phyloP scores from a whole-genome alignment of 2,888 invertebrate genomes.

The Sinhomidia bicolor region DNA sequence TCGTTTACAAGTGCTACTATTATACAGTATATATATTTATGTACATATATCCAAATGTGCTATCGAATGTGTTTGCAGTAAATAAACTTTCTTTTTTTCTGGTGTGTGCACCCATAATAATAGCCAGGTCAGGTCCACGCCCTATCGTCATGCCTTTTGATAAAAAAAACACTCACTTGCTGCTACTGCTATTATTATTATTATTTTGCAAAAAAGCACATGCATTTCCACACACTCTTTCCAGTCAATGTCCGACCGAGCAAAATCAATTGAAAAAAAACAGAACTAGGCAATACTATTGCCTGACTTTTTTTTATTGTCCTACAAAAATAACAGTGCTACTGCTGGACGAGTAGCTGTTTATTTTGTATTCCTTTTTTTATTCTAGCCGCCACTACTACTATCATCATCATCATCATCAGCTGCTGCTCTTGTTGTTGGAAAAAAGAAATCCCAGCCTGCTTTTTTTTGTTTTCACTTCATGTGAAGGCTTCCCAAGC shows the following conservation, averaged over 20 bases:
- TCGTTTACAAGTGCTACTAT: not conserved
- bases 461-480: not conserved
- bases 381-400: no score
- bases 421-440: not conserved
- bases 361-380: no score
- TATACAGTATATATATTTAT: not conserved
- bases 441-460: not conserved
- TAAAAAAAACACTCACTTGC: constrained; percentile 23
- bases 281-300: no score
- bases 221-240: not conserved
- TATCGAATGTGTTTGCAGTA: not conserved
- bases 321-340: no score
- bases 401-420: no score
- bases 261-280: not conserved
- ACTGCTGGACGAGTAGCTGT: no score
- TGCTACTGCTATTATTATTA: no score
- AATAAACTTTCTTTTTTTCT: no score
- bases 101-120: not conserved
- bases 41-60: not conserved
- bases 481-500: not conserved
- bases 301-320: no score
- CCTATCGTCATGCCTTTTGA: constrained; percentile 43
- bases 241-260: not conserved
- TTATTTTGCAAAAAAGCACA: not conserved
- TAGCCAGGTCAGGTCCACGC: constrained; percentile 58